These are phyloP conservation scores for Podotricha telesiphe DNA, from an alignment of 2,888 invertebrate species.

Conservation along the genomic window DNA sequence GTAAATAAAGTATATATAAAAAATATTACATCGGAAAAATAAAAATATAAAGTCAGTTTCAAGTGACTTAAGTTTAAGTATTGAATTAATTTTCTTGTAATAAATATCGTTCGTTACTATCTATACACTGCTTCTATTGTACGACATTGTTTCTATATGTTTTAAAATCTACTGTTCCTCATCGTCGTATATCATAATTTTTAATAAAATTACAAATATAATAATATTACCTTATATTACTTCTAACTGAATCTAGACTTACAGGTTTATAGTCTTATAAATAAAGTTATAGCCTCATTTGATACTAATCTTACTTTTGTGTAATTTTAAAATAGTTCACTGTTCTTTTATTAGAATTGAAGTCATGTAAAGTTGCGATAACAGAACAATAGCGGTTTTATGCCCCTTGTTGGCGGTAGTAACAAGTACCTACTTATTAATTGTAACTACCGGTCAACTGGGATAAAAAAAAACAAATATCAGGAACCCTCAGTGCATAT, in stretches of 20 bases:
- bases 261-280: no score
- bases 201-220: no score
- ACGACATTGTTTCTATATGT: background rate
- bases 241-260: no score
- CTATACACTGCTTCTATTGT: background rate
- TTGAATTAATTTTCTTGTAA: no score
- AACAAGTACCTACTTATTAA: background rate
- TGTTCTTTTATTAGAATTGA: conserved; percentile 9
- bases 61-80: no score
- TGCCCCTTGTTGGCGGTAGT: background rate
- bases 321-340: background rate
- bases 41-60: no score
- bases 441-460: background rate
- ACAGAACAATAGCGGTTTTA: conserved; percentile 21
- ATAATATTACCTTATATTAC: background rate
- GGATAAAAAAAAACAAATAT: background rate
- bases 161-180: background rate
- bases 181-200: background rate
- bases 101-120: no score
- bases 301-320: conserved; percentile 11
- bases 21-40: no score
- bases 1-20: no score
- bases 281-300: background rate
- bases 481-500: background rate
- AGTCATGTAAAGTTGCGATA: conserved; percentile 9